Evolutionary conservation across 92 coral and sea anemone species (phyloP).

Genomic region (Heteractis magnifica): DNA sequence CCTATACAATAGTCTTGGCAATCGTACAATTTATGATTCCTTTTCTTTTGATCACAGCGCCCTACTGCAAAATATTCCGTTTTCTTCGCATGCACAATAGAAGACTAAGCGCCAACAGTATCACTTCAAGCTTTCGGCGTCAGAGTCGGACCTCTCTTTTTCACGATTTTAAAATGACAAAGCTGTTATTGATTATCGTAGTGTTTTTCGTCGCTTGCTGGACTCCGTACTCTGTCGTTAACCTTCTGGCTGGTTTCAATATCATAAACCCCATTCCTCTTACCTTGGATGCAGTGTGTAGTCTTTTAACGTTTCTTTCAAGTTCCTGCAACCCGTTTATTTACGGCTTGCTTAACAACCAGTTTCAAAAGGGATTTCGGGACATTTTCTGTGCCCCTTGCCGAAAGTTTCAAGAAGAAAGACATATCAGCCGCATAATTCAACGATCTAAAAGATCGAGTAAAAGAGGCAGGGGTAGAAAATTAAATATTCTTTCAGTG

Average conservation of each 20-base stretch:
- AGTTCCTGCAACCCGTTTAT: slow-evolving; percentile 79
- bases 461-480: background rate
- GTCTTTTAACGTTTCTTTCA: slow-evolving; percentile 66
- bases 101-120: slow-evolving; percentile 54
- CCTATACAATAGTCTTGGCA: slow-evolving; percentile 64
- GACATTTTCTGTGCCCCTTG: slow-evolving; percentile 69
- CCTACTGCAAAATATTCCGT: slow-evolving; percentile 74
- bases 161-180: slow-evolving; percentile 82
- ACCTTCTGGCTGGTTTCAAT: slow-evolving; percentile 58
- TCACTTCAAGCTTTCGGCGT: slow-evolving; percentile 47
- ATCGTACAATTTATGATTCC: slow-evolving; percentile 63
- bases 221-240: slow-evolving; percentile 72
- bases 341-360: slow-evolving; percentile 75
- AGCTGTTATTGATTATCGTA: slow-evolving; percentile 68
- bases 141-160: slow-evolving; percentile 59
- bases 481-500: background rate
- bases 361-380: slow-evolving; percentile 79
- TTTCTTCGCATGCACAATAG: slow-evolving; percentile 69
- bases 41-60: slow-evolving; percentile 61
- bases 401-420: slow-evolving; percentile 35
- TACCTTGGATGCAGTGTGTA: slow-evolving; percentile 59
- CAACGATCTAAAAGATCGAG: background rate
- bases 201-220: slow-evolving; percentile 83
- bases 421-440: background rate
- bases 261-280: slow-evolving; percentile 55